A percentile compares a stretch with the other conserved stretches of the same genome.
Evolutionary conservation across 2,888 invertebrate genomes (phyloP).

Genomic region (Drosophila borborema): DNA sequence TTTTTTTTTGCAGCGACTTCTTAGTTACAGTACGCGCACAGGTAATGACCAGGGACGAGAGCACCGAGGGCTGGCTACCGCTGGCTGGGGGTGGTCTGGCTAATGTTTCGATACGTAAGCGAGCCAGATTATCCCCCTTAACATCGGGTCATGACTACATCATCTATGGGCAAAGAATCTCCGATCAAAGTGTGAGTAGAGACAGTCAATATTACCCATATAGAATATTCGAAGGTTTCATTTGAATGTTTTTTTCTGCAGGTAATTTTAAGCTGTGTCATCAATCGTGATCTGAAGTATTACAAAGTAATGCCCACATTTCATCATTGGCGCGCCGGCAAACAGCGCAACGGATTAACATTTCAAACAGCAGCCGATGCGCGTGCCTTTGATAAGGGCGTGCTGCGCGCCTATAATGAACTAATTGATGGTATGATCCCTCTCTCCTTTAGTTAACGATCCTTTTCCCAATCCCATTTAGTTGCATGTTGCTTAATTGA

Average conservation of each 20-base stretch:
- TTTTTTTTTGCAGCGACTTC: slow-evolving; percentile 91
- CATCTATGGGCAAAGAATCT: slow-evolving; percentile 96
- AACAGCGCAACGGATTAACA: slow-evolving; percentile 97
- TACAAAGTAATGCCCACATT: slow-evolving; percentile 99
- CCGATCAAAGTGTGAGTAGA: slow-evolving; percentile 93
- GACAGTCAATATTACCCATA: not conserved
- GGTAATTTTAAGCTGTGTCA: slow-evolving; percentile 97
- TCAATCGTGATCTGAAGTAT: slow-evolving; percentile 98
- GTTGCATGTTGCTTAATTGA: slow-evolving; percentile 49
- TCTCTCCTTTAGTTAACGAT: slow-evolving; percentile 2
- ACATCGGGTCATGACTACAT: slow-evolving; percentile 92
- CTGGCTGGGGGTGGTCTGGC: slow-evolving; percentile 97
- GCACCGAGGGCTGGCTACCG: slow-evolving; percentile 98
- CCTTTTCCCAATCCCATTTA: slow-evolving; percentile 23
- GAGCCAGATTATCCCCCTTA: slow-evolving; percentile 87
- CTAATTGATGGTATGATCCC: slow-evolving; percentile 92
- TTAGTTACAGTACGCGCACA: slow-evolving; percentile 99
- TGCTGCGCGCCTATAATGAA: slow-evolving; percentile 95
- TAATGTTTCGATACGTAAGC: slow-evolving; percentile 95
- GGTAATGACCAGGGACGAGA: slow-evolving; percentile 99
- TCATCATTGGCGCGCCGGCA: slow-evolving; percentile 98
- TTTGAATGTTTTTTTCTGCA: slow-evolving; percentile 82
- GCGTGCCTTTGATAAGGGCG: slow-evolving; percentile 96
- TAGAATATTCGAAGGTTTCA: not conserved
- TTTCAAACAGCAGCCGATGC: slow-evolving; percentile 98